Conservation (phyloP, 2,113 vertebrate genomes). For the Dicrurus megarhynchus region DNA sequence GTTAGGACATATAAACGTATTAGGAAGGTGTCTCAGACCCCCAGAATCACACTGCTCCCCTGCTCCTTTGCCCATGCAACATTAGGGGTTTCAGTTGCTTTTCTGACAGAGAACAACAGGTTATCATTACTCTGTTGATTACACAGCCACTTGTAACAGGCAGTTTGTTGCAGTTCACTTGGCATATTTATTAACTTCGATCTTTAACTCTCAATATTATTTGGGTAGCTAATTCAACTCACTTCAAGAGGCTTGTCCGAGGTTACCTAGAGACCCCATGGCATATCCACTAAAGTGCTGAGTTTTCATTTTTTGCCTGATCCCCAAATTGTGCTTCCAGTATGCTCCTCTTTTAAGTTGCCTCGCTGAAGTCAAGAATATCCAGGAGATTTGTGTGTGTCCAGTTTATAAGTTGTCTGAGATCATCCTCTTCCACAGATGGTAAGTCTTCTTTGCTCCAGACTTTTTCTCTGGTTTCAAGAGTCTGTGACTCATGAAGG, state of each 20-base stretch:
- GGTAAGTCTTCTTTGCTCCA: not conserved
- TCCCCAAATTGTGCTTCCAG: not conserved
- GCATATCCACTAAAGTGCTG: not conserved
- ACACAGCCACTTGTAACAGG: not conserved
- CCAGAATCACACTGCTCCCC: not conserved
- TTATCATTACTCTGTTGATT: not conserved
- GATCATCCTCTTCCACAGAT: not conserved
- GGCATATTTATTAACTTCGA: not conserved
- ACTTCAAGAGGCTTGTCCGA: not conserved
- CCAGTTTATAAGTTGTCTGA: not conserved
- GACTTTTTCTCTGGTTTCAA: not conserved
- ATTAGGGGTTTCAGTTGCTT: not conserved
- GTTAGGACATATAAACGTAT: not conserved
- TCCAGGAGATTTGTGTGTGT: not conserved
- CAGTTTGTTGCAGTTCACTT: not conserved
- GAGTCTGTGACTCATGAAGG: accelerated
- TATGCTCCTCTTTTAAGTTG: not conserved
- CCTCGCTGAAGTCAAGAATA: not conserved
- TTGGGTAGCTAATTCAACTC: not conserved
- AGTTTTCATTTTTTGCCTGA: not conserved
- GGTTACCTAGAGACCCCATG: not conserved
- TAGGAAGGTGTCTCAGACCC: not conserved
- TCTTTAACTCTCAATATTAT: not conserved
- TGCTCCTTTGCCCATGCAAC: not conserved
- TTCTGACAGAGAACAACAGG: not conserved